Evolutionary conservation across 92 coral and sea anemone genomes (phyloP).

Genomic region (Heteractis magnifica): DNA sequence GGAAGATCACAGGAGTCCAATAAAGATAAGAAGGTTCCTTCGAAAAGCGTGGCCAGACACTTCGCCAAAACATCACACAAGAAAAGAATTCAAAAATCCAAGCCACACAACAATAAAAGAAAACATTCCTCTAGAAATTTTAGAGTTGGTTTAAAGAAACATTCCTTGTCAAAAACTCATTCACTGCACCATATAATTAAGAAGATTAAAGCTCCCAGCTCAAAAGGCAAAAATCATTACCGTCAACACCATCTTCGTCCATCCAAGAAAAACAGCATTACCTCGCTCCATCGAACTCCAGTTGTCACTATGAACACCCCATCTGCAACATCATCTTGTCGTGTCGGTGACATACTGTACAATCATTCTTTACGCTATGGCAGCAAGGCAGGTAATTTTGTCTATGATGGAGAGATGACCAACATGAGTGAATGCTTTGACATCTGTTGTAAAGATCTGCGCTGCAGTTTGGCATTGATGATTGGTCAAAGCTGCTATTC

Average conservation of each 20-base stretch:
- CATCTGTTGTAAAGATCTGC: constrained; percentile 52
- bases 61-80: background rate
- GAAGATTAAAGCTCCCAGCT: background rate
- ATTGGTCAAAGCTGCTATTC: constrained; percentile 58
- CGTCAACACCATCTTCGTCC: background rate
- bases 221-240: background rate
- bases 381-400: constrained; percentile 63
- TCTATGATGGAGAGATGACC: constrained; percentile 48
- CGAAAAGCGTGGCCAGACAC: background rate
- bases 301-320: background rate
- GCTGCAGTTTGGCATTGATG: constrained; percentile 61
- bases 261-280: background rate
- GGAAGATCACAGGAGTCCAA: background rate
- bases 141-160: background rate
- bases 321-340: constrained; percentile 29
- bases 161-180: background rate
- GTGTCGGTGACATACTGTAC: constrained; percentile 37
- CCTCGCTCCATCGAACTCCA: background rate
- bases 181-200: background rate
- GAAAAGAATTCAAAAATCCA: no score
- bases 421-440: constrained; percentile 56
- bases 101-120: background rate
- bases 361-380: constrained; percentile 68
- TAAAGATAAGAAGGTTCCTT: background rate
- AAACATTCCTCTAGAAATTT: background rate